Conservation (phyloP, 2,113 vertebrate genomes). For the Odontesthes bonariensis region DNA sequence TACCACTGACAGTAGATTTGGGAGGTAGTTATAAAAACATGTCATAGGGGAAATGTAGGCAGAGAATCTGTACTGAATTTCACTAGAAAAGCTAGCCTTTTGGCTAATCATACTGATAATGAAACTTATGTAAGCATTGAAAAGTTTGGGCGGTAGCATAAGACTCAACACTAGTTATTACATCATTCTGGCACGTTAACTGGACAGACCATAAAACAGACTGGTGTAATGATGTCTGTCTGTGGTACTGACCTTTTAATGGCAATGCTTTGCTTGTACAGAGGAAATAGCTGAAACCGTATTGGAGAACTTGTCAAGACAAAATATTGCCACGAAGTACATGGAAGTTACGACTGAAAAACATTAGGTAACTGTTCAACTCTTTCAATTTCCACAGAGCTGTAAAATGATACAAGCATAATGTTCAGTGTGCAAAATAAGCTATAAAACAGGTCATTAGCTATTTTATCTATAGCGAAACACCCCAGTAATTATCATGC, state of each 20-base stretch:
- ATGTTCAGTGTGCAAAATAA: slow-evolving; percentile 21
- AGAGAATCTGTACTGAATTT: background rate
- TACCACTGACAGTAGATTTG: background rate
- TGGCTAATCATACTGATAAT: slow-evolving; percentile 4
- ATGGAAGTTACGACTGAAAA: slow-evolving; percentile 74
- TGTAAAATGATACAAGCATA: slow-evolving; percentile 20
- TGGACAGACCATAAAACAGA: slow-evolving; percentile 42
- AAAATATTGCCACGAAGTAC: slow-evolving; percentile 51
- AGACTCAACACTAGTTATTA: slow-evolving; percentile 22
- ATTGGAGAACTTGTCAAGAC: slow-evolving; percentile 47
- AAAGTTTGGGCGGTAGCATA: slow-evolving; percentile 22
- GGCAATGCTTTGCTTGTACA: slow-evolving; percentile 43
- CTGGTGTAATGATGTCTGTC: slow-evolving; percentile 65
- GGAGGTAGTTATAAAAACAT: background rate
- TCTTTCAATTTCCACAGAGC: slow-evolving; percentile 25
- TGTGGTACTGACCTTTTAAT: slow-evolving; percentile 49
- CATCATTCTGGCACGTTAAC: slow-evolving; percentile 43
- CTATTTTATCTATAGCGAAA: slow-evolving; percentile 12
- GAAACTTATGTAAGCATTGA: slow-evolving; percentile 3
- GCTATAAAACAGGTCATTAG: slow-evolving; percentile 8
- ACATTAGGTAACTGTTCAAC: slow-evolving; percentile 66
- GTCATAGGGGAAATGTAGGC: background rate
- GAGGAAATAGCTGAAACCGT: slow-evolving; percentile 70
- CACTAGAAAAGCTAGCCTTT: background rate
- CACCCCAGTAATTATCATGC: background rate